Base-by-base conservation (phyloP, 2,888 invertebrate species). In the Napeogenes inachia region DNA sequence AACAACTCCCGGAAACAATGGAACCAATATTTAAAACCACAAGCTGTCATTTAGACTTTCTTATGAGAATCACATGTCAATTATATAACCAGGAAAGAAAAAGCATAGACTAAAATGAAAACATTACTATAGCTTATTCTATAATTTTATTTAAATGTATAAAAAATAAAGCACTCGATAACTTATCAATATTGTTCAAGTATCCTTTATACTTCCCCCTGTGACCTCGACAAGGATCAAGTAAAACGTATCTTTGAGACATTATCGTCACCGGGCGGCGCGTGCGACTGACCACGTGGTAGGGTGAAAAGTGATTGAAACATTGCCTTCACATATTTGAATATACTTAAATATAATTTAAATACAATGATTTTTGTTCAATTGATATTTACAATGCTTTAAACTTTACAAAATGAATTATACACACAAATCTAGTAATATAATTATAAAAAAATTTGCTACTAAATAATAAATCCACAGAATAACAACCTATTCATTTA, bases 221-320 rank as follows among this genome's bases (percentile, higher is more conserved):
- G 56, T 65, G 69, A 71, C 72, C 70, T 70, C 71, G 68, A 45
- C 50, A 53, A 59, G 59, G 70, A 66, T 68, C 71, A 60, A 68
- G 69, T 69, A 71, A 75, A 73, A 73, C 68, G 1, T 72, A 71
- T 71, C 71, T 74, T 74, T 69, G 74, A 73, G 75, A 75, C 75
- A 72, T 68, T 76, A 76, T 77, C 74, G 69, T 63, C 35, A 35
- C 35, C 59, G 54, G 50, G 70, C 64, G 77, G 77, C 84, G 80
- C 82, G 83, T 81, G 82, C 80, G 74, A 69, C 55, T 63, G 66
- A 70, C 73, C 82, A 83, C 83, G 84, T 84, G 82, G 75, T 45
- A 58, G 59, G 47, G 13, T 13, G 13, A 47, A 47, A 47, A 47
- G 47, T 13, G 61, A 62, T 58, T 57, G 47, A 56, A 45, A 53